Evolutionary conservation across 2,113 vertebrate species (phyloP), one percentile per base, ranked within the genome.

Genomic region (Eptesicus fuscus): DNA sequence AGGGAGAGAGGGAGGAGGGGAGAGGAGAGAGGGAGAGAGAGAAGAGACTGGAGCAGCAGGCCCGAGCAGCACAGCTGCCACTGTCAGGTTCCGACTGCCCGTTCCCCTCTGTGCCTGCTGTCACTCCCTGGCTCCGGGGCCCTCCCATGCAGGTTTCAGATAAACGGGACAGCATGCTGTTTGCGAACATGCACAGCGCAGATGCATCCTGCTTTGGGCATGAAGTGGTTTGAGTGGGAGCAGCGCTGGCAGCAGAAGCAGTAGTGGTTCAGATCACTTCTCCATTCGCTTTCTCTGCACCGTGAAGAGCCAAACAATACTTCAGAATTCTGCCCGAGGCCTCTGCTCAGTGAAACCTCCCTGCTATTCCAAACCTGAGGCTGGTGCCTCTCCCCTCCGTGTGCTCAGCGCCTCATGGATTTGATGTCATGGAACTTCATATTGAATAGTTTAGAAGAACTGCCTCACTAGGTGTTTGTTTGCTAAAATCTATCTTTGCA

Each of bases 181-280:
- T 88, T 51, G 40, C 20, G 5, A 63, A 65, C 63, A 10, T 11
- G 5, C 28, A 9, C 22, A 32, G 2, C 5, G 23, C 16, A 3
- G 9, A 2, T 28, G 11, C 18, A 47, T 14, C 5, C 28, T 47
- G 4, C 0, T 22, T 63, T 49, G 22, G 17, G 47, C 23, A 7
- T 18, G 16, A 11, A 2, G 3, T n/a, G 11, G 28, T 25, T 82
- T 77, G 7, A 23, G 14, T 32, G 65, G 53, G 4, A 47, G 9
- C 4, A 49, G 11, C 1, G n/a, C 16, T 44, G 30, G 4, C 14
- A 53, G 5, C 37, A 28, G 44, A 40, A 49, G 13, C 56, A 53
- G 22, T 4, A 2, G 16, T 8, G 2, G 0, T 4, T 32, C 10
- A 79, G 23, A 12, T 12, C n/a, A 16, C 3, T 12, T 53, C 23